Base-by-base conservation (phyloP, 2,113 vertebrate species). In the Pipra filicauda region DNA sequence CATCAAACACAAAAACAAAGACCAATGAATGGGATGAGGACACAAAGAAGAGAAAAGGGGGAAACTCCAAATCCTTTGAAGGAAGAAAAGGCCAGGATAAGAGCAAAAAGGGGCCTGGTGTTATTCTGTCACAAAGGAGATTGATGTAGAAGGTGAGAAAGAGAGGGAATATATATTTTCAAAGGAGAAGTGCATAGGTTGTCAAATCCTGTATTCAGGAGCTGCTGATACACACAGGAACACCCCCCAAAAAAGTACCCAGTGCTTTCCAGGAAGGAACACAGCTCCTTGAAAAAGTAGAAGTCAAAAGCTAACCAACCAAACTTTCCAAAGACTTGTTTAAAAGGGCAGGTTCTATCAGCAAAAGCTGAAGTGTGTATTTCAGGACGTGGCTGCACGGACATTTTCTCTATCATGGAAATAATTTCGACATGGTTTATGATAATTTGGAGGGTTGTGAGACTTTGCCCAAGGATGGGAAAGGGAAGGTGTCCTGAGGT, bases 41-140 rank as follows among this genome's bases (percentile, higher is more conserved):
- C 85, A 75, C 57, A 87, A 59, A 71, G 31, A 69, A 65, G 1
- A 27, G 94, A 86, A 85, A 94, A 39, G 15, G 18, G 46, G 48
- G 27, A 70, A 94, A 88, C 48, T 87, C 65, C 35, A 82, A 33
- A 67, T 89, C 66, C 81, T 94, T 85, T 95, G 91, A 95, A 96
- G 79, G 89, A 91, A 92, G 86, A 82, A 85, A 95, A 94, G 89
- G 77, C 61, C 87, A 88, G 19, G 59, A 83, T 73, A 39, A 91
- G 95, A 94, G 89, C 70, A 88, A 64, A 39, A 59, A 73, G 54
- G 16, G 41, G 16, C 59, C 55, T 5, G 2, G 51, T 94, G 91
- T 91, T 92, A 92, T 48, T 80, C 57, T 65, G 70, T 62, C 86
- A 44, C 61, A 89, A 81, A 89, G 76, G 24, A 91, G 81, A 88